These are phyloP conservation scores for Patella depressa DNA, from an alignment of 2,888 invertebrate genomes.

Conservation along the genomic window DNA sequence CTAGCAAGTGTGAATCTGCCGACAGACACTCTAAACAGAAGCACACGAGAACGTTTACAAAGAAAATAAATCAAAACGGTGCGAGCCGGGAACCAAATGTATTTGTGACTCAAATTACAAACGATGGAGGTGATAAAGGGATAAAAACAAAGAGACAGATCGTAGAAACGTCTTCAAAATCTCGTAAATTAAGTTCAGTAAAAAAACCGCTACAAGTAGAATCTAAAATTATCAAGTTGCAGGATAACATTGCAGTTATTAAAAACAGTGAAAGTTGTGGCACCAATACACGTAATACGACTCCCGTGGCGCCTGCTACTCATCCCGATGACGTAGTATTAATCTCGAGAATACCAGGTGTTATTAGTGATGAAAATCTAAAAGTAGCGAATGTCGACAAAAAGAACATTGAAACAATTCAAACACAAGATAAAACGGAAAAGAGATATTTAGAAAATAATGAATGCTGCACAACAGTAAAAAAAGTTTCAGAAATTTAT, in stretches of 20 bases:
- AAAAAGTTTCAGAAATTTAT: too few relatives aligned
- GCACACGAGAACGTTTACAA: neutral
- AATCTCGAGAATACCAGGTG: neutral
- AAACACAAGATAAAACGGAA: too few relatives aligned
- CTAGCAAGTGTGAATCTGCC: neutral
- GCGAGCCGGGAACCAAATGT: neutral
- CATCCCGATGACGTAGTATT: neutral
- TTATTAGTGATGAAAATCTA: neutral
- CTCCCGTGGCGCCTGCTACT: neutral
- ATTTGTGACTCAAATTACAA: neutral
- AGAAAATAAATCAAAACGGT: neutral
- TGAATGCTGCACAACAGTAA: too few relatives aligned
- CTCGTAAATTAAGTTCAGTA: neutral
- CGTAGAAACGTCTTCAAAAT: too few relatives aligned
- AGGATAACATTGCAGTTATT: neutral
- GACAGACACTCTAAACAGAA: neutral
- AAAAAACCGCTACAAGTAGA: neutral
- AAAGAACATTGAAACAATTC: too few relatives aligned
- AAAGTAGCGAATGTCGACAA: too few relatives aligned
- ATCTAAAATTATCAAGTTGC: neutral
- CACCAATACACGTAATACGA: conserved; percentile 1
- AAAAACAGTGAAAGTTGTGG: neutral
- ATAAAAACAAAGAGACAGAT: too few relatives aligned
- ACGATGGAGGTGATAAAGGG: neutral
- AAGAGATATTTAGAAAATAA: too few relatives aligned